A percentile compares a stretch with the other conserved stretches of the same genome.
Evolutionary conservation across 2,888 invertebrate species (phyloP).

Genomic region (Unio pictorum): DNA sequence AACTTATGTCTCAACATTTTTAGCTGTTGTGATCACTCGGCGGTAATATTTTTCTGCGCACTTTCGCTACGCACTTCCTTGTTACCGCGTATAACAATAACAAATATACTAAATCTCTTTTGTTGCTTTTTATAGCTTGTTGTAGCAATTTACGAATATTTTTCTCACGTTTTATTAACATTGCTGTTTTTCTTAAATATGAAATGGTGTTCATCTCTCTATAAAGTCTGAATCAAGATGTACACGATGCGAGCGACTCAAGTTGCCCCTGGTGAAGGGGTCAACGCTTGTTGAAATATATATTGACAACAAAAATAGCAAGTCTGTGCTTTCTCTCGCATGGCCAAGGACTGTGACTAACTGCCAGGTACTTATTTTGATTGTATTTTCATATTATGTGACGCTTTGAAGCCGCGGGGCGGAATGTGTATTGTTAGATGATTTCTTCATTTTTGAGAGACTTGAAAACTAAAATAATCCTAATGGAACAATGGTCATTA

Average conservation of each 20-base stretch:
- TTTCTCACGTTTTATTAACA: neutral
- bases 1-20: conserved; percentile 43
- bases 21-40: conserved; percentile 12
- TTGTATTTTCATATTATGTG: no score
- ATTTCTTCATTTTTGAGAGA: no score
- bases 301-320: no score
- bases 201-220: neutral
- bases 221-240: neutral
- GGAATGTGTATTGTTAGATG: no score
- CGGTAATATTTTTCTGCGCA: conserved; percentile 50
- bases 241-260: conserved; percentile 6
- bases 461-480: no score
- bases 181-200: conserved; percentile 11
- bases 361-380: no score
- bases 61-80: conserved; percentile 27
- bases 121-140: no score
- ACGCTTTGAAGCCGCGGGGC: no score
- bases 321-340: no score
- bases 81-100: conserved; percentile 15
- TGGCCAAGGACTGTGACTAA: no score
- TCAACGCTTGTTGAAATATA: conserved; percentile 8
- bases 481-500: no score
- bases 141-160: no score
- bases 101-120: conserved; percentile 6
- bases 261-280: conserved; percentile 17